Evolutionary conservation across 1,140 invertebrate species (phyloP), one percentile per base, ranked within the genome.

Genomic region (Aradophagus sp.): DNA sequence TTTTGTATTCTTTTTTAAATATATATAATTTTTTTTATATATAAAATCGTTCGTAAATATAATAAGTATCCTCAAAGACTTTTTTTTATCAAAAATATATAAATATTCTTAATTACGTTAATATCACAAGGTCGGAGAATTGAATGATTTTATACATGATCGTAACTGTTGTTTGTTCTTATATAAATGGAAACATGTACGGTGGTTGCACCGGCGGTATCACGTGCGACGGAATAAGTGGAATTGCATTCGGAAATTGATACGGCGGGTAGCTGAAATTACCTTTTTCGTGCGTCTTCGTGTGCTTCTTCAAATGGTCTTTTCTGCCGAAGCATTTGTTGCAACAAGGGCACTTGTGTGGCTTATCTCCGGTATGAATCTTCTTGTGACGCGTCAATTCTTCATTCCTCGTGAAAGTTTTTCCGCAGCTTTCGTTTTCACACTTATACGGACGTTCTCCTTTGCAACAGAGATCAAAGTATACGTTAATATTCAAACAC

Each of bases 361-460:
- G 95, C 5, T 93, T 87, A 0, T 93, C 82, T 1, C 93, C 93
- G 0, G 93, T 93, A 80, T 98, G 96, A 41, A 97, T 98, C 47
- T 95, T 88, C 71, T 93, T 93, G 83, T 98, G 96, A 14, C 95
- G 87, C 0, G 95, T 97, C 29, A 97, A 83, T 79, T 98, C 95
- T 83, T 97, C 95, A 81, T 97, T 98, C 59, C 95, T 88, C 0
- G 95, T 96, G 77, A 98, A 98, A 0, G 92, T 92, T 81, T 97
- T 97, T 0, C 91, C 93, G 76, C 96, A 97, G 34, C 90, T 90
- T 32, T 91, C 89, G 17, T 91, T 89, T 34, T 95, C 93, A 79
- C 95, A 97, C 69, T 92, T 91, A 80, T 92, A 97, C 0, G 95
- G 95, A 35, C 94, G 85, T 80, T 96, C 94, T 2, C 93, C 93